A percentile compares a stretch with the other conserved stretches of the same genome.
Conservation (phyloP, 1,140 invertebrate genomes). For the Lysiphlebus fabarum region DNA sequence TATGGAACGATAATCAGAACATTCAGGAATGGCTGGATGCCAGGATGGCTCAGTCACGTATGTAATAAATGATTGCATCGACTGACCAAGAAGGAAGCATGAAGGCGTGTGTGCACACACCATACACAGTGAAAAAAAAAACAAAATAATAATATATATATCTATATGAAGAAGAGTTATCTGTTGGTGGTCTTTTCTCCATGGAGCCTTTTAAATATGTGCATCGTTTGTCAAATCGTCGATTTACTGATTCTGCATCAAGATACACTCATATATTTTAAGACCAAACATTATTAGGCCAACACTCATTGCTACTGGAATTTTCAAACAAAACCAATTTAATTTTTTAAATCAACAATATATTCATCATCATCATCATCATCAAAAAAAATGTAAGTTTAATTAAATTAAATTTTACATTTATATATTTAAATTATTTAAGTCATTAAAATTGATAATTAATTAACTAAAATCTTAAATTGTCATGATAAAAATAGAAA, state of each 20-base stretch:
- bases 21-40: conserved; percentile 37
- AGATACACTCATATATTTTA: conserved; percentile 56
- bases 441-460: no score
- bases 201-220: conserved; percentile 32
- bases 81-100: conserved; percentile 28
- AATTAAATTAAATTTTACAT: no score
- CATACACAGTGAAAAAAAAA: neutral
- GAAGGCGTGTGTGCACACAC: conserved; percentile 32
- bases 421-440: no score
- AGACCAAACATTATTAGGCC: conserved; percentile 49
- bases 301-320: conserved; percentile 47
- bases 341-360: no score
- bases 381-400: no score
- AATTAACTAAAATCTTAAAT: no score
- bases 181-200: conserved; percentile 48
- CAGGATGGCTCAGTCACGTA: conserved; percentile 50
- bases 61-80: conserved; percentile 50
- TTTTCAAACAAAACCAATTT: conserved; percentile 23
- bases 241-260: conserved; percentile 50
- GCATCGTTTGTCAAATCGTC: conserved; percentile 56
- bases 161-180: no score
- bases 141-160: neutral
- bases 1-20: conserved; percentile 33
- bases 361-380: no score
- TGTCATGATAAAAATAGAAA: no score